A percentile compares a stretch with the other conserved stretches of the same genome.
phyloP scores from a whole-genome alignment of 2,797 vertebrate genomes.

The Eremophila alpestris region DNA sequence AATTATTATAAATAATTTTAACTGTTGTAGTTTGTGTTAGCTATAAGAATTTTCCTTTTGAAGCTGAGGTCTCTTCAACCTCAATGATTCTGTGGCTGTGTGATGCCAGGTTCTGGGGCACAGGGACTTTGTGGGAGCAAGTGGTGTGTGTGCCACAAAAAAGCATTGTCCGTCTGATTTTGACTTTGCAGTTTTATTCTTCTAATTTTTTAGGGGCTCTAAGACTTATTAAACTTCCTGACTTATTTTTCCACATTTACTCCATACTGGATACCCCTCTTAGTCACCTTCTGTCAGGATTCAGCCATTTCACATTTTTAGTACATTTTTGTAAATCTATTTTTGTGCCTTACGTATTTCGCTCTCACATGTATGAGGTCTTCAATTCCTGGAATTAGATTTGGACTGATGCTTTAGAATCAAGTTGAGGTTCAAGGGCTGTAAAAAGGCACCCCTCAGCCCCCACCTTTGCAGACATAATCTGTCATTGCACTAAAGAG shows the following conservation, averaged over 20 bases:
- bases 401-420: neutral
- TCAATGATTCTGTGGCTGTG: fast-evolving
- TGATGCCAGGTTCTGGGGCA: neutral
- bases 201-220: neutral
- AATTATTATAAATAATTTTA: neutral
- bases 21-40: neutral
- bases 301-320: neutral
- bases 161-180: neutral
- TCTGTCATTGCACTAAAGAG: neutral
- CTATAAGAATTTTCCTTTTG: neutral
- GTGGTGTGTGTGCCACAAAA: neutral
- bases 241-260: neutral
- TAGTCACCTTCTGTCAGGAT: neutral
- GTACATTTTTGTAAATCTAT: neutral
- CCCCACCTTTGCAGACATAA: neutral
- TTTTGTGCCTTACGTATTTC: neutral
- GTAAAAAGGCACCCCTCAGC: neutral
- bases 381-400: neutral
- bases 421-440: neutral
- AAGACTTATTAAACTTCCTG: neutral
- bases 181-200: neutral
- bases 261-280: neutral
- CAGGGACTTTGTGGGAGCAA: neutral
- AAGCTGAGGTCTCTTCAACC: neutral
- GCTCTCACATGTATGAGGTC: neutral